Conservation (phyloP, 2,888 invertebrate species). For the Lithophane ornitopus region DNA sequence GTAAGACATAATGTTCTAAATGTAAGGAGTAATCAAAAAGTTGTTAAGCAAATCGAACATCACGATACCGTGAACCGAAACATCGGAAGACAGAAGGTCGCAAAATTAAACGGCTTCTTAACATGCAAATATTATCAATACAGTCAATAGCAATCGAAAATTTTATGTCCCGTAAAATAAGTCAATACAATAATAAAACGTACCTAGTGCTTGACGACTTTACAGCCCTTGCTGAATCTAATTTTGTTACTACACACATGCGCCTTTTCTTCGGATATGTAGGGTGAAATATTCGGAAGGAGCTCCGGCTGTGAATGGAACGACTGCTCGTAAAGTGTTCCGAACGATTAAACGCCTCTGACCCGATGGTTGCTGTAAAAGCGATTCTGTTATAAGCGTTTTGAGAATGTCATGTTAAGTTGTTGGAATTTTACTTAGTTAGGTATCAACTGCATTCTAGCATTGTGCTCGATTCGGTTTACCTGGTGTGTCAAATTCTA, state of each 20-base stretch:
- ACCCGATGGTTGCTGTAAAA: constrained; percentile 72
- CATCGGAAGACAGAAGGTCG: constrained; percentile 46
- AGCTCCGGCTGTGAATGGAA: constrained; percentile 70
- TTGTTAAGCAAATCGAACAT: constrained; percentile 60
- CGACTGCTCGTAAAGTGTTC: constrained; percentile 80
- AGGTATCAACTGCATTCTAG: neutral
- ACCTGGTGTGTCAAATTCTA: neutral
- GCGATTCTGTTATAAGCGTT: constrained; percentile 72
- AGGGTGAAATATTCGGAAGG: constrained; percentile 65
- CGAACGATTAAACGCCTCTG: constrained; percentile 81
- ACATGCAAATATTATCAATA: constrained; percentile 73
- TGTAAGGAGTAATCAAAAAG: constrained; percentile 65
- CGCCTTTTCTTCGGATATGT: constrained; percentile 62
- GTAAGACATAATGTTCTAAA: constrained; percentile 49
- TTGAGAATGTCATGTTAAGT: constrained; percentile 60
- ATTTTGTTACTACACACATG: constrained; percentile 69
- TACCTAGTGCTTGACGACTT: constrained; percentile 53
- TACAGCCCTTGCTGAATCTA: constrained; percentile 69
- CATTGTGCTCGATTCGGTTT: neutral
- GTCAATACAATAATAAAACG: constrained; percentile 64
- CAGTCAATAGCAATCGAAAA: constrained; percentile 71
- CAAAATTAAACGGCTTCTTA: constrained; percentile 63
- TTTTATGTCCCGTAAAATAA: constrained; percentile 78
- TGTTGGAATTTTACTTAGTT: constrained; percentile 40
- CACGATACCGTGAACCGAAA: constrained; percentile 45